Evolutionary conservation across 2,888 invertebrate species (phyloP).

Genomic region (Lathronympha strigana): DNA sequence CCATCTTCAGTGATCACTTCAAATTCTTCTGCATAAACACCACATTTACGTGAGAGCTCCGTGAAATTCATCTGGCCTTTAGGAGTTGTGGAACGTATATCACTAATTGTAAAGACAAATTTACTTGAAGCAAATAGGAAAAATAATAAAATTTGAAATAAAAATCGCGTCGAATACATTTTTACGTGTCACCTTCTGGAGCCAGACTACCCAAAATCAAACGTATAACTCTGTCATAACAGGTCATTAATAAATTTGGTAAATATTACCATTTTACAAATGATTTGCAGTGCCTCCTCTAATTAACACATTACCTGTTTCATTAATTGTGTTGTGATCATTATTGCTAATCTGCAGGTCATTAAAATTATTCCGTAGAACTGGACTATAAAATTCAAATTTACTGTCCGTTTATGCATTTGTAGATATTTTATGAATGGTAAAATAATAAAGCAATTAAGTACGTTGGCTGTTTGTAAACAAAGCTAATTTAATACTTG

Average conservation of each 20-base stretch:
- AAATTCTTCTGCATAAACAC: constrained; percentile 16
- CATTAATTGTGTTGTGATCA: not conserved
- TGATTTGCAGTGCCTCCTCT: too few relatives aligned
- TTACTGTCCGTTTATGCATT: not conserved
- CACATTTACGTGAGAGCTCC: constrained; percentile 12
- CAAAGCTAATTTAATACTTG: not conserved
- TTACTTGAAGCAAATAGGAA: not conserved
- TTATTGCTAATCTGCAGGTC: not conserved
- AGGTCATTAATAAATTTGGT: too few relatives aligned
- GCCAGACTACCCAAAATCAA: not conserved
- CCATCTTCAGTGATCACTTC: constrained; percentile 30
- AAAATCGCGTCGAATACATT: not conserved
- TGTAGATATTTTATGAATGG: not conserved
- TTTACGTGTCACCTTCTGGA: not conserved
- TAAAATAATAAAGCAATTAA: not conserved
- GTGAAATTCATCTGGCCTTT: constrained; percentile 23
- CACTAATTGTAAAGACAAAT: not conserved
- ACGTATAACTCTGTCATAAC: too few relatives aligned
- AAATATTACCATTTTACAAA: too few relatives aligned
- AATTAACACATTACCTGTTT: not conserved
- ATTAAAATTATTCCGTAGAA: not conserved
- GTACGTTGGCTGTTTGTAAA: not conserved
- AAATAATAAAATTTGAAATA: not conserved
- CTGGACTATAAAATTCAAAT: not conserved
- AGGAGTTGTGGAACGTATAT: not conserved